A percentile compares a stretch with the other conserved stretches of the same genome.
These are phyloP conservation scores for Dendrolimus punctatus DNA, from an alignment of 1,140 invertebrate species.

Conservation along the genomic window DNA sequence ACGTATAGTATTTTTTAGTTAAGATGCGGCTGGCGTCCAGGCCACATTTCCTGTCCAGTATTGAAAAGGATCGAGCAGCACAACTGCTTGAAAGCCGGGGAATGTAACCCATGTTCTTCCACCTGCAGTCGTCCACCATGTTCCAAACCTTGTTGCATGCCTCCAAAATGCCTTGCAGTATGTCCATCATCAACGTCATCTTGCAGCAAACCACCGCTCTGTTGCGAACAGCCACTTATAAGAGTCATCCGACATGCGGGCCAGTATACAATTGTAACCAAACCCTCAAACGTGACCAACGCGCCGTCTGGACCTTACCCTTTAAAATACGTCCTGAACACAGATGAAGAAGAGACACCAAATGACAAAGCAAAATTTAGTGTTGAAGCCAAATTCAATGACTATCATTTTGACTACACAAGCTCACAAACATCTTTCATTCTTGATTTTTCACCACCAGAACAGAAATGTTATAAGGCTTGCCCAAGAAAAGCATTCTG, in stretches of 20 bases:
- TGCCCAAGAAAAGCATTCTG: slow-evolving; percentile 27
- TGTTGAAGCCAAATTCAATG: slow-evolving; percentile 59
- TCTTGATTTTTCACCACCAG: slow-evolving; percentile 55
- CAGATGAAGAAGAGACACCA: slow-evolving; percentile 22
- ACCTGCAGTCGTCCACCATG: slow-evolving; percentile 27
- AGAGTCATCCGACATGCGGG: slow-evolving; percentile 50
- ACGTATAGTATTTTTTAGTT: slow-evolving; percentile 24
- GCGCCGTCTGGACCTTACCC: slow-evolving; percentile 55
- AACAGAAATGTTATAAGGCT: slow-evolving; percentile 35
- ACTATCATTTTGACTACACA: slow-evolving; percentile 59
- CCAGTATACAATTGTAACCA: slow-evolving; percentile 53
- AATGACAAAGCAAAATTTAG: slow-evolving; percentile 31
- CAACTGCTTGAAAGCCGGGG: slow-evolving; percentile 37
- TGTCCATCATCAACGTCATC: slow-evolving; percentile 33
- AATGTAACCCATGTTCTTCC: slow-evolving; percentile 32
- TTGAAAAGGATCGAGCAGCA: slow-evolving; percentile 52
- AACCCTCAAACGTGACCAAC: slow-evolving; percentile 51
- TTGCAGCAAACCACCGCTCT: slow-evolving; percentile 30
- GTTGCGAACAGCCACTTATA: slow-evolving; percentile 32
- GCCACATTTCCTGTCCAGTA: slow-evolving; percentile 57
- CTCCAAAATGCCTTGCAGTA: slow-evolving; percentile 31
- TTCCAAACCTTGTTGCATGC: slow-evolving; percentile 30
- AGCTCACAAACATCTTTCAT: slow-evolving; percentile 57
- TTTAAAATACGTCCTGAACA: slow-evolving; percentile 55
- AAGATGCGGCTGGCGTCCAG: slow-evolving; percentile 59